These are phyloP conservation scores for Charaxes varanes DNA, from an alignment of 1,140 invertebrate genomes.

Conservation along the genomic window DNA sequence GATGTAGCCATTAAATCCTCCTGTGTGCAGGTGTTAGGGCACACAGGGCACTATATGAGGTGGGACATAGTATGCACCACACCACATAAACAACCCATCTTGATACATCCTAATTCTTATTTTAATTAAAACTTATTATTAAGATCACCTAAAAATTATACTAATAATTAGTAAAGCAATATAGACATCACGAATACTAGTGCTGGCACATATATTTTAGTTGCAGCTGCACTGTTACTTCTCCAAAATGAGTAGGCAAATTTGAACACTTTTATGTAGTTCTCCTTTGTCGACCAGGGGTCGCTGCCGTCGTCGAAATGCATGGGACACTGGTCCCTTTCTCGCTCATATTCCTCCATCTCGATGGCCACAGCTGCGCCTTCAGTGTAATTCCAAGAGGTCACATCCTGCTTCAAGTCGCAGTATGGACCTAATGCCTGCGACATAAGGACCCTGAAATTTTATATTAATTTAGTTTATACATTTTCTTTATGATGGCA, in stretches of 20 bases:
- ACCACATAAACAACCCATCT: too few relatives aligned
- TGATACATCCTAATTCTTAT: too few relatives aligned
- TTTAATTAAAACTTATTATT: too few relatives aligned
- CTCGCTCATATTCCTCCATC: slow-evolving; percentile 94
- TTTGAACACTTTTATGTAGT: slow-evolving; percentile 80
- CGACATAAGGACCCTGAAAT: slow-evolving; percentile 69
- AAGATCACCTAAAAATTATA: too few relatives aligned
- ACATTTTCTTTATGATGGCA: too few relatives aligned
- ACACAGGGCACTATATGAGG: too few relatives aligned
- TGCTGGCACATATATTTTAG: slow-evolving; percentile 15
- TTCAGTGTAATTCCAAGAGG: slow-evolving; percentile 89
- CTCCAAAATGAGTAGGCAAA: slow-evolving; percentile 69
- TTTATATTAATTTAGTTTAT: too few relatives aligned
- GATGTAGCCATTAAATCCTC: too few relatives aligned
- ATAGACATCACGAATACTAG: slow-evolving; percentile 15
- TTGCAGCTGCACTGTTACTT: slow-evolving; percentile 25
- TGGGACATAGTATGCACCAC: too few relatives aligned
- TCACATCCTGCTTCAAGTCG: slow-evolving; percentile 91
- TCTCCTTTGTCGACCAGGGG: slow-evolving; percentile 86
- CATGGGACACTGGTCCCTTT: slow-evolving; percentile 96
- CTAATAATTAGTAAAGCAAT: too few relatives aligned
- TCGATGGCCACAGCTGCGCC: slow-evolving; percentile 93
- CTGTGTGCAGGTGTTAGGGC: too few relatives aligned
- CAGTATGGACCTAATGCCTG: slow-evolving; percentile 92
- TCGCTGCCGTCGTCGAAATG: slow-evolving; percentile 93